phyloP scores from a whole-genome alignment of 1,140 invertebrate genomes.

The Phortica variegata region DNA sequence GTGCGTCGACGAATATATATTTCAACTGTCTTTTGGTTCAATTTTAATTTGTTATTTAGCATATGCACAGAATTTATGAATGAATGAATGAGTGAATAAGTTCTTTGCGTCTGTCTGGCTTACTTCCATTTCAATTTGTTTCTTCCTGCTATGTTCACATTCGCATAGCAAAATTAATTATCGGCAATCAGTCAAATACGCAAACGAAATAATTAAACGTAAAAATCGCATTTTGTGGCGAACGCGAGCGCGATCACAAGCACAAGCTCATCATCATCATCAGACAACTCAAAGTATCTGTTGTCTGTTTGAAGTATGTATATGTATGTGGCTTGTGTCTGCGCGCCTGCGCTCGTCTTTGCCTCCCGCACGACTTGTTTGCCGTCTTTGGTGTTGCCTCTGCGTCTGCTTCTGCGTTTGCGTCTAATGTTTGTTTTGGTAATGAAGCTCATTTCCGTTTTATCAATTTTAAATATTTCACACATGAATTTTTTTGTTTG shows the following conservation, averaged over 20 bases:
- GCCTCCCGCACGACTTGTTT: slow-evolving; percentile 7
- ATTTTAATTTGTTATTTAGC: no score
- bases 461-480: slow-evolving; percentile 28
- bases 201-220: slow-evolving; percentile 54
- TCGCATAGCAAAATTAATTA: slow-evolving; percentile 44
- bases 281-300: background rate
- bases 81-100: slow-evolving; percentile 14
- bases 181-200: slow-evolving; percentile 53
- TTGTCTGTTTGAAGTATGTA: slow-evolving; percentile 12
- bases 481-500: slow-evolving; percentile 12
- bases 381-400: slow-evolving; percentile 5
- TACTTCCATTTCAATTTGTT: no score
- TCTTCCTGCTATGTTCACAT: no score
- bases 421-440: slow-evolving; percentile 52
- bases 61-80: slow-evolving; percentile 40
- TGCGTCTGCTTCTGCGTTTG: slow-evolving; percentile 3
- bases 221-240: no score
- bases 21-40: no score
- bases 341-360: slow-evolving; percentile 2
- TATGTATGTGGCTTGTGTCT: slow-evolving; percentile 5
- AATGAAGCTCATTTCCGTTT: slow-evolving; percentile 56
- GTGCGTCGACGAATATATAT: no score
- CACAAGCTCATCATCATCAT: no score
- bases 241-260: no score
- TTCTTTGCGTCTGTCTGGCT: slow-evolving; percentile 27